Base-by-base conservation (phyloP, 2,797 vertebrate species). In the Sebastes kiyomatsui region DNA sequence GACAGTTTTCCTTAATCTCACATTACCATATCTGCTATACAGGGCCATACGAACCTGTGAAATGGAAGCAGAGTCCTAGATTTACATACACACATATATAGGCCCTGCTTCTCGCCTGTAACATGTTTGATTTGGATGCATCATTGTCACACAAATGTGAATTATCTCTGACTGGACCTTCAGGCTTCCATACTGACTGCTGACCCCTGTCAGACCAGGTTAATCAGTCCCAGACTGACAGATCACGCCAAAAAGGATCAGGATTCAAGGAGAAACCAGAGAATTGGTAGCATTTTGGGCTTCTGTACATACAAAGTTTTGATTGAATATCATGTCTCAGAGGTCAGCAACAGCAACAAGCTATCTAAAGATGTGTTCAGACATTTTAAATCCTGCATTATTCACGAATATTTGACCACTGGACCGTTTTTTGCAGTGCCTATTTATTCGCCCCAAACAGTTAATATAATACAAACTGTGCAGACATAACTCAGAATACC, bases 1-100 rank as follows among this genome's bases (percentile, higher is more conserved):
- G 81, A 82, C 68, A 89, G 58, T 88, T 89, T 85, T 85, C 72
- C 73, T 90, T 88, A 90, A 90, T 90, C 86, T 87, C 33, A 75
- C 71, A 90, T 91, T 87, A 87, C 76, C 88, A 92, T 77, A 79
- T 91, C 83, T 80, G 77, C 61, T 75, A 60, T 79, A 67, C 8
- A n/a, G 52, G 32, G 33, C 66, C 42, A 42, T 75, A 70, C 35
- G 18, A 68, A 84, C 72, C 61, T 67, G 65, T 72, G 67, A 86
- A 84, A 70, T 79, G 22, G 38, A 75, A 42, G 30, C 16, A 52
- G 60, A 78, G 72, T 56, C 62, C 30, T n/a, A 75, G 23, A 82
- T 81, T 62, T 61, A 72, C 42, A 70, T 22, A 20, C 4, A 67
- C 42, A 22, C 4, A 74, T 9, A 49, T 8, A 49, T 3, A 33